These are phyloP conservation scores for Dyspetes luteomarginatus DNA, from an alignment of 2,888 invertebrate genomes.

Conservation along the genomic window DNA sequence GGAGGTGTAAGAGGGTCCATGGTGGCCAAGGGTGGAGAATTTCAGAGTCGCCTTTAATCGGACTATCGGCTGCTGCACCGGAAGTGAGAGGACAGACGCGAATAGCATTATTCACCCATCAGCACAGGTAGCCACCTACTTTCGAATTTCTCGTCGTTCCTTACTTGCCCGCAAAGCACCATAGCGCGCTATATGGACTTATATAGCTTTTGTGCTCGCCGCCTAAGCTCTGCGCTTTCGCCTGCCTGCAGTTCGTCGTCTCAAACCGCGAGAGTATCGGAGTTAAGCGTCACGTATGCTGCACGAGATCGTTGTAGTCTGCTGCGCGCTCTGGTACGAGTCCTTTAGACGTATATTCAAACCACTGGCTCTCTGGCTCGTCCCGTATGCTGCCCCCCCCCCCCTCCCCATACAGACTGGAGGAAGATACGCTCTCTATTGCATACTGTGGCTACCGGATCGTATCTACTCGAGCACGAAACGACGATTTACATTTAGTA, in stretches of 20 bases:
- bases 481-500: conserved; percentile 78
- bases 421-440: not conserved
- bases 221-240: not conserved
- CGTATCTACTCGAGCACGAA: conserved; percentile 77
- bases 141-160: conserved; percentile 59
- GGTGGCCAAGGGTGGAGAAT: conserved; percentile 67
- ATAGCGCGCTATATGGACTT: not conserved
- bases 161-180: conserved; percentile 14
- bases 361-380: conserved; percentile 9
- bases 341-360: conserved; percentile 11
- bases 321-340: conserved; percentile 3
- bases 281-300: not conserved
- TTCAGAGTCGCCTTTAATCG: conserved; percentile 80
- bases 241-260: not conserved
- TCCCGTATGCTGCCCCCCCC: not conserved
- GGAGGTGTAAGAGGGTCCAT: conserved; percentile 20
- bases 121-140: conserved; percentile 57
- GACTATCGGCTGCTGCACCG: conserved; percentile 70
- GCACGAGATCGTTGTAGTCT: conserved; percentile 16
- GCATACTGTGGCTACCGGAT: conserved; percentile 66
- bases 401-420: conserved; percentile 1
- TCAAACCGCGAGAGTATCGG: not conserved
- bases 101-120: conserved; percentile 63
- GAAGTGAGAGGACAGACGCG: conserved; percentile 7
- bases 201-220: conserved; percentile 8